phyloP scores from a whole-genome alignment of 2,888 invertebrate species.

The Anticlea derivata region DNA sequence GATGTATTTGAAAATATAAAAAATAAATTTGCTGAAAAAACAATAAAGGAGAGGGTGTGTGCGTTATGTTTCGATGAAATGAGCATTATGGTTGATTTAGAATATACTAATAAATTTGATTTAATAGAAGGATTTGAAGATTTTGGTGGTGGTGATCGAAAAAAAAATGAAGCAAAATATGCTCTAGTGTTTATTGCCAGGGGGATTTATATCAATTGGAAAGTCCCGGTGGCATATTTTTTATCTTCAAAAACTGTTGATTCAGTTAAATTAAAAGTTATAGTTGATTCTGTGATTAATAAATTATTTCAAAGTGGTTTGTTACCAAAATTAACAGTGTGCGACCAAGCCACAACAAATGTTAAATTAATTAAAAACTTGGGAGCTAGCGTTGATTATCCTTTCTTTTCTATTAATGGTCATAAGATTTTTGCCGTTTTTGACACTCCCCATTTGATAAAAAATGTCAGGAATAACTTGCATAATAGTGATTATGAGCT shows the following conservation, averaged over 20 bases:
- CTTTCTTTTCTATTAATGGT: background rate
- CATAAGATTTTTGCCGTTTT: background rate
- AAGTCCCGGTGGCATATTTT: background rate
- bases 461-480: background rate
- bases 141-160: background rate
- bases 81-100: background rate
- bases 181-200: background rate
- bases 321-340: background rate
- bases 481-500: background rate
- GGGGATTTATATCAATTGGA: background rate
- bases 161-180: background rate
- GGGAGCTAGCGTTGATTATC: background rate
- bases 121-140: slow-evolving; percentile 2
- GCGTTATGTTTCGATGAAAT: slow-evolving; percentile 4
- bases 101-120: slow-evolving; percentile 1
- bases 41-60: slow-evolving; percentile 1
- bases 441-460: background rate
- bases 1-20: background rate
- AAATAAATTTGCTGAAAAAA: background rate
- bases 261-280: background rate
- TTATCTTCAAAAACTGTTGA: background rate
- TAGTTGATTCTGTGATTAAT: background rate
- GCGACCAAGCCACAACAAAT: background rate
- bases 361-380: background rate
- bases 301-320: background rate